Conservation (phyloP, 2,888 invertebrate species). For the Pandemis cinnamomeana region DNA sequence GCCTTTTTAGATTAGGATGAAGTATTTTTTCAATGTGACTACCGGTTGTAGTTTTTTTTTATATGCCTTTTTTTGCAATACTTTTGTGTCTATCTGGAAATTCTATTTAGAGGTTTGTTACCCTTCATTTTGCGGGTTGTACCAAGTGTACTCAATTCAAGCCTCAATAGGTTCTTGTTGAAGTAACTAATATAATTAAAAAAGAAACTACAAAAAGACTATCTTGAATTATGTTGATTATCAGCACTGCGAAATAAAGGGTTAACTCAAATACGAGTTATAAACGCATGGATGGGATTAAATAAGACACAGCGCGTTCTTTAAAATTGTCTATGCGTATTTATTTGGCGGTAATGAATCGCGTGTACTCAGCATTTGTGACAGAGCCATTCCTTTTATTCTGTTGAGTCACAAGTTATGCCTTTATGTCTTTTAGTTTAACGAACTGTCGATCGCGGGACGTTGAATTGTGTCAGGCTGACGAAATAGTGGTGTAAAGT, state of each 20-base stretch:
- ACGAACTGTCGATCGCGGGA: background rate
- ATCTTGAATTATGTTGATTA: too few relatives aligned
- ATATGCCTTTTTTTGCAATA: background rate
- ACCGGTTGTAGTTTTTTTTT: conserved; percentile 22
- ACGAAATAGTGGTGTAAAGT: background rate
- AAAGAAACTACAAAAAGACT: too few relatives aligned
- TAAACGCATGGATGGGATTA: background rate
- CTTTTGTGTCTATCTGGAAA: background rate
- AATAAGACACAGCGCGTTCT: background rate
- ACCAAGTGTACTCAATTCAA: too few relatives aligned
- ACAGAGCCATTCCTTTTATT: conserved; percentile 5
- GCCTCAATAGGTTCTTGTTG: too few relatives aligned
- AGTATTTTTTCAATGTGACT: conserved; percentile 38
- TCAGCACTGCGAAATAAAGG: too few relatives aligned
- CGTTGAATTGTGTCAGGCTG: background rate
- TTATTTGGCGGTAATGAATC: conserved; percentile 24
- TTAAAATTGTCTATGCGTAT: background rate
- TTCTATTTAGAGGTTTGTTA: background rate
- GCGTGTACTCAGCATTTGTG: conserved; percentile 28
- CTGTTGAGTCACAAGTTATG: conserved; percentile 2
- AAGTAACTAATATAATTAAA: too few relatives aligned
- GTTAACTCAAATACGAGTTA: background rate
- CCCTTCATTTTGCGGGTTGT: too few relatives aligned
- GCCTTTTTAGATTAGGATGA: conserved; percentile 28
- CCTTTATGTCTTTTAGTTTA: background rate